Base-by-base conservation (phyloP, 2,888 invertebrate genomes). In the Pocota personata region DNA sequence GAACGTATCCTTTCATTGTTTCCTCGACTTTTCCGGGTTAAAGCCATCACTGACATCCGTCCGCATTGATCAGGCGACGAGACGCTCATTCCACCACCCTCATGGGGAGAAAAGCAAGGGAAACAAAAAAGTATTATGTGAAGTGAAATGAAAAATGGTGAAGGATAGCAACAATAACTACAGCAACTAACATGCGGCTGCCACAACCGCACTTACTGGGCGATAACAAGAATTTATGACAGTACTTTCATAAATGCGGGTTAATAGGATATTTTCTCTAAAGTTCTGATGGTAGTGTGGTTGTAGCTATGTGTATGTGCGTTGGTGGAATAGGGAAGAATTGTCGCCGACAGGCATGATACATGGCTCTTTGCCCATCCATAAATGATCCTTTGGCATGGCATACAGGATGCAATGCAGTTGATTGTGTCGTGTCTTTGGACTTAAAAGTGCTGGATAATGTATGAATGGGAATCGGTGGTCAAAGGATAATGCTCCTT, bases 161-260 rank as follows among this genome's bases (percentile, higher is more conserved):
- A 80, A 79, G 79, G 80, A 75, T 62, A 80, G 57, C 62, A 75
- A 79, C 83, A 84, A 75, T 69, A 80, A 84, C 57, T 75, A 84
- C 75, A 75, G 64, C 75, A 75, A 84, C 79, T 71, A 80, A 84
- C 79, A 75, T 84, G 79, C 71, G 84, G 84, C 84, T 84, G 57
- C 80, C 80, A 71, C 80, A 48, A 80, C 80, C 80, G 75, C 71
- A 84, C 80, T 84, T 80, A 84, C 84, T 71, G 58, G 66, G 62
- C 84, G 84, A 84, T 80, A 84, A 84, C 84, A 84, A 66, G 84
- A 84, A 84, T 80, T 84, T 84, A 84, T 71, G 84, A 76, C 80
- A 75, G 64, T 75, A 66, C 80, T 84, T 80, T 71, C 75, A 84
- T 84, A 84, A 84, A 84, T 84, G 80, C 84, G 84, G 84, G 84